Evolutionary conservation across 2,113 vertebrate genomes (phyloP).

Genomic region (Rhipidura dahli): DNA sequence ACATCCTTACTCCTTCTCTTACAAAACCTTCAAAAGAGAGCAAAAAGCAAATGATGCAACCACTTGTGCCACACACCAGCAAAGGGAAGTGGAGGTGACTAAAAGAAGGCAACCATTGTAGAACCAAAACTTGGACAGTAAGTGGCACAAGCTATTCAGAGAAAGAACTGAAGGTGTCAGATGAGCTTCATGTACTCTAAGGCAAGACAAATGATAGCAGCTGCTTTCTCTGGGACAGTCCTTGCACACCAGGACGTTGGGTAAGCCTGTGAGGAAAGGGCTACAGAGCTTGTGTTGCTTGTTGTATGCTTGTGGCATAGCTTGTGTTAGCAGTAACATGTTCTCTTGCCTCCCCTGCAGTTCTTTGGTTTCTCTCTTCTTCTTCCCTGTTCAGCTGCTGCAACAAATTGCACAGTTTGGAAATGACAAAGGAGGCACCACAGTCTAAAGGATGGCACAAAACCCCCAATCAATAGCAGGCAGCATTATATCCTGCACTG

Average conservation of each 20-base stretch:
- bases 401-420: not conserved
- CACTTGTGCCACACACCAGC: not conserved
- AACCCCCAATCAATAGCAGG: not conserved
- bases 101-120: not conserved
- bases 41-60: not conserved
- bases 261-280: not conserved
- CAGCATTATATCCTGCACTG: not conserved
- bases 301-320: not conserved
- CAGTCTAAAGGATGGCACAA: not conserved
- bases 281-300: not conserved
- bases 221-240: not conserved
- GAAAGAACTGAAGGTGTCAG: not conserved
- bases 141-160: not conserved
- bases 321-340: not conserved
- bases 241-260: not conserved
- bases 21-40: not conserved
- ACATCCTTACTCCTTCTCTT: not conserved
- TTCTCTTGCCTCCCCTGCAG: not conserved
- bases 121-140: not conserved
- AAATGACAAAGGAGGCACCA: not conserved
- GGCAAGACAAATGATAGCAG: not conserved
- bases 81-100: not conserved
- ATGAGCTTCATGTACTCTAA: not conserved
- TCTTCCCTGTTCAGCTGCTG: not conserved
- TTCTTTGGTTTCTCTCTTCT: not conserved